Conservation (phyloP, 1,140 invertebrate genomes). For the Capitella teleta region DNA sequence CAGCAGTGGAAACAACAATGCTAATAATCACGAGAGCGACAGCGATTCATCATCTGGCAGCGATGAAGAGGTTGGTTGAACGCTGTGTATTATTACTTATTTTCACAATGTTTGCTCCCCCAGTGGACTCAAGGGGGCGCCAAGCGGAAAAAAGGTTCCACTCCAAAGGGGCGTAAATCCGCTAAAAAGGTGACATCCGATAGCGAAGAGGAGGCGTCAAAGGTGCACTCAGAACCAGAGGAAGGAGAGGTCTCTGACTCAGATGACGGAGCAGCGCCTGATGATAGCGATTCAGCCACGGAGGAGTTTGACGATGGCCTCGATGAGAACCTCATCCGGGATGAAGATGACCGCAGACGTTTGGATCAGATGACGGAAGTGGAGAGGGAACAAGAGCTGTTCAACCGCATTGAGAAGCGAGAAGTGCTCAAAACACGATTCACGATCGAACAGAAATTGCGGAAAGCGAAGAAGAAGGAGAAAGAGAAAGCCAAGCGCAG, state of each 20-base stretch:
- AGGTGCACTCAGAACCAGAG: conserved; percentile 54
- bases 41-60: conserved; percentile 56
- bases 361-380: conserved; percentile 90
- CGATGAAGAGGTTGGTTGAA: conserved; percentile 49
- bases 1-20: too few species aligned
- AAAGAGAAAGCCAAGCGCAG: conserved; percentile 39
- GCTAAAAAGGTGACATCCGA: conserved; percentile 46
- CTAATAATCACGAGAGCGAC: conserved; percentile 26
- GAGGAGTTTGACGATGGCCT: conserved; percentile 72
- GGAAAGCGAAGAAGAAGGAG: conserved; percentile 72
- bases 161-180: conserved; percentile 30
- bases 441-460: conserved; percentile 90
- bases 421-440: conserved; percentile 87
- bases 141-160: conserved; percentile 47
- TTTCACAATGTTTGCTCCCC: background rate
- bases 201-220: conserved; percentile 45
- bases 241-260: conserved; percentile 55
- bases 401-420: conserved; percentile 85
- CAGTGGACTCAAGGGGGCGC: conserved; percentile 53
- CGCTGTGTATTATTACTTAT: background rate
- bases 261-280: conserved; percentile 23
- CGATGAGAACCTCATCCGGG: conserved; percentile 93
- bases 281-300: conserved; percentile 30
- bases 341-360: conserved; percentile 81
- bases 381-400: conserved; percentile 92